phyloP scores from a whole-genome alignment of 2,888 invertebrate genomes.

The Lasioglossum calceatum region DNA sequence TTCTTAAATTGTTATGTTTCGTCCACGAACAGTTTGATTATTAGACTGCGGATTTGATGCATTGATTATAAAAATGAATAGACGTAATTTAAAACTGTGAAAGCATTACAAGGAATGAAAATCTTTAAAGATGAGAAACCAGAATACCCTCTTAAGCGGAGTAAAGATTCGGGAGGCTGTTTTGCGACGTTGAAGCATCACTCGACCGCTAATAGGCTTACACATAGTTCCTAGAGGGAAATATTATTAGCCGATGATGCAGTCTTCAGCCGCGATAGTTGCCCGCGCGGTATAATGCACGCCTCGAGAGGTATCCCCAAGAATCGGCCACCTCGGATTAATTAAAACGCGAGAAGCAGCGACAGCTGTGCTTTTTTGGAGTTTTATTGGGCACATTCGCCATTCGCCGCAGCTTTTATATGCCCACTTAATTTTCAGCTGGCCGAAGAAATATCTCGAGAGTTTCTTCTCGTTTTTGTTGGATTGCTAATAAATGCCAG shows the following conservation, averaged over 20 bases:
- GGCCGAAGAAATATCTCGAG: not conserved
- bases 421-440: conserved; percentile 13
- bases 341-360: conserved; percentile 18
- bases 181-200: not conserved
- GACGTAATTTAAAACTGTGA: no score
- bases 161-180: no score
- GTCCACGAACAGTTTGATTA: no score
- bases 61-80: no score
- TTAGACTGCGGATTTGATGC: no score
- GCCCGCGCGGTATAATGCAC: not conserved
- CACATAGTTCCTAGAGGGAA: conserved; percentile 3
- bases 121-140: no score
- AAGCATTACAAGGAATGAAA: no score
- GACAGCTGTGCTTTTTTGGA: not conserved
- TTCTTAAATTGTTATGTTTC: no score
- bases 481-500: conserved; percentile 37
- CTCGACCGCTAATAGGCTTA: conserved; percentile 26
- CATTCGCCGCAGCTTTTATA: not conserved
- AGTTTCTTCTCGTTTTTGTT: conserved; percentile 13
- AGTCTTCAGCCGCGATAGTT: not conserved
- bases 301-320: not conserved
- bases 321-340: not conserved
- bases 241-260: conserved; percentile 25
- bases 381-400: conserved; percentile 7
- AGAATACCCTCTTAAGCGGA: no score